Percentiles rank a stretch among this genome's conserved stretches.
These are phyloP conservation scores for Tachystola acroxantha DNA, from an alignment of 2,888 invertebrate species.

Conservation along the genomic window DNA sequence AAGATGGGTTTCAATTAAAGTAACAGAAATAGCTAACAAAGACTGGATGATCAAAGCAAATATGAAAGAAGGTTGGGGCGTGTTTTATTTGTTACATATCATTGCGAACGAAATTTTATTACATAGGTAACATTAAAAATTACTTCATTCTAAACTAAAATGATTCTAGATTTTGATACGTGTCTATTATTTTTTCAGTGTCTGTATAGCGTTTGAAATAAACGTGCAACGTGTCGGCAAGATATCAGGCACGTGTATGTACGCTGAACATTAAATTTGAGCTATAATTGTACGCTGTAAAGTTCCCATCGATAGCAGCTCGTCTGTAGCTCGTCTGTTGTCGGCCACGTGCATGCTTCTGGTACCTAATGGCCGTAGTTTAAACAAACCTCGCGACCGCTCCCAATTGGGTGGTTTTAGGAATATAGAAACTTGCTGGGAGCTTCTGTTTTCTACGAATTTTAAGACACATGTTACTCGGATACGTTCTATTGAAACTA, in stretches of 20 bases:
- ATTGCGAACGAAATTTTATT: too few relatives aligned
- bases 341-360: constrained; percentile 52
- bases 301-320: constrained; percentile 41
- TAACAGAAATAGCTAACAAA: too few relatives aligned
- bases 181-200: too few relatives aligned
- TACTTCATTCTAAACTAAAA: too few relatives aligned
- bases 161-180: too few relatives aligned
- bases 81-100: too few relatives aligned
- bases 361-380: constrained; percentile 53
- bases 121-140: too few relatives aligned
- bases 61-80: too few relatives aligned
- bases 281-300: constrained; percentile 40
- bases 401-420: constrained; percentile 52
- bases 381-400: constrained; percentile 55
- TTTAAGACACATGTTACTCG: constrained; percentile 25
- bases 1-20: too few relatives aligned
- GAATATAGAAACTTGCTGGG: constrained; percentile 52
- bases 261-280: constrained; percentile 23
- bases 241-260: not conserved
- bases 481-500: not conserved
- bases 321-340: constrained; percentile 60
- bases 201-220: too few relatives aligned
- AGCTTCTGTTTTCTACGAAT: constrained; percentile 34
- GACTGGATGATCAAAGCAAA: too few relatives aligned
- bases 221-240: too few relatives aligned